A percentile compares a stretch with the other conserved stretches of the same genome.
Conservation (phyloP, 2,888 invertebrate genomes). For the Crossocerus cetratus region DNA sequence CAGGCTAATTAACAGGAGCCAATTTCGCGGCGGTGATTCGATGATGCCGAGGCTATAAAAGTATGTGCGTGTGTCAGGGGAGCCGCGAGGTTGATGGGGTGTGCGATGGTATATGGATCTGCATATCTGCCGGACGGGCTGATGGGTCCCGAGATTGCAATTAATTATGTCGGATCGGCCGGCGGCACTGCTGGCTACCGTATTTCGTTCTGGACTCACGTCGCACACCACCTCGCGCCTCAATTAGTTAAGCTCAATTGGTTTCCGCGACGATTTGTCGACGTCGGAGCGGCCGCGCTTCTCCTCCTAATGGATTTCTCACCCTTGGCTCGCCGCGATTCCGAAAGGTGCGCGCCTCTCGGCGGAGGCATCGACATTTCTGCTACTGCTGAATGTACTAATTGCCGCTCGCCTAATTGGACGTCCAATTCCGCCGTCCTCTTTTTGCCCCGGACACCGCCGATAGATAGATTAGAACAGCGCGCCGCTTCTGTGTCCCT, state of each 20-base stretch:
- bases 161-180: conserved; percentile 21
- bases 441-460: neutral
- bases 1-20: too few species aligned
- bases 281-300: too few species aligned
- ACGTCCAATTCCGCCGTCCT: neutral
- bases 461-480: too few species aligned
- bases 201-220: too few species aligned
- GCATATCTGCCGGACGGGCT: conserved; percentile 4
- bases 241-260: too few species aligned
- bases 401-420: neutral
- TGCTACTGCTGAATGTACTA: conserved; percentile 26
- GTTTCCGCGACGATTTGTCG: too few species aligned
- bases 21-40: neutral
- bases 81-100: neutral
- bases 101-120: conserved; percentile 3
- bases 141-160: conserved; percentile 56
- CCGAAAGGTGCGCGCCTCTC: too few species aligned
- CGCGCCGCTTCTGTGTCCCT: too few species aligned
- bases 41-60: neutral
- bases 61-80: neutral
- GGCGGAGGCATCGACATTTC: conserved; percentile 1
- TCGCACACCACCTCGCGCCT: too few species aligned
- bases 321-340: too few species aligned
- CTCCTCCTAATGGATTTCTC: too few species aligned
- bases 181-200: too few species aligned